Base-by-base conservation (phyloP, 2,888 invertebrate genomes). In the Stegophylla sp. region DNA sequence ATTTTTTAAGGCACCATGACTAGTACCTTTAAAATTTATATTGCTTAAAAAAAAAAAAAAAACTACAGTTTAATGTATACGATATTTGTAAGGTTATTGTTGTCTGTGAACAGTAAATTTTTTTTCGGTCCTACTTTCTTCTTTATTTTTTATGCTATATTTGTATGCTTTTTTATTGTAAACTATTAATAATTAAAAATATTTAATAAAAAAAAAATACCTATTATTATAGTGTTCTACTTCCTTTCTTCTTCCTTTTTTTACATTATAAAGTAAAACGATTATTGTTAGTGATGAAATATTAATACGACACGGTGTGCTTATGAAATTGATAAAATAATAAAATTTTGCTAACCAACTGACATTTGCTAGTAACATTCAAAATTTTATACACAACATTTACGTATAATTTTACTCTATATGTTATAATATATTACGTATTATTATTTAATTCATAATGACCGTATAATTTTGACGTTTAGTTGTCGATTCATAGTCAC, bases 51-150 rank as follows among this genome's bases (percentile, higher is more conserved):
- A 48, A 72, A 59, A 72, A 71, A 71, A 20, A 56, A 53, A 34
- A 34, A 74, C 51, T 76, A 66, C 75, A 76, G 66, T 61, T 71
- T 51, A 63, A 79, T 79, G 79, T 79, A 79, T 79, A 79, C 79
- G 79, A 79, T 79, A 79, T 79, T 79, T 79, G 45, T 71, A 71
- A 79, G 69, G 69, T 79, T 71, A 79, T 79, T 79, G 79, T 71
- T 79, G 61, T 79, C 61, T 71, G 34, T 63, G 61, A 71, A 71
- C 41, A 41, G 51, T 79, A 48, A 45, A 79, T 79, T 79, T 77
- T 77, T 69, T 75, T 74, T 64, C 13, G 12, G 51, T 51, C 34
- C 7, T 20, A 13, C 26, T 45, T 69, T 48, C 51, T 28, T 56
- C 10, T 51, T 61, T 61, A 34, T 51, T 71, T 74, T 69, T 59